Base-by-base conservation (phyloP, 2,888 invertebrate genomes). In the Melanchra persicariae region DNA sequence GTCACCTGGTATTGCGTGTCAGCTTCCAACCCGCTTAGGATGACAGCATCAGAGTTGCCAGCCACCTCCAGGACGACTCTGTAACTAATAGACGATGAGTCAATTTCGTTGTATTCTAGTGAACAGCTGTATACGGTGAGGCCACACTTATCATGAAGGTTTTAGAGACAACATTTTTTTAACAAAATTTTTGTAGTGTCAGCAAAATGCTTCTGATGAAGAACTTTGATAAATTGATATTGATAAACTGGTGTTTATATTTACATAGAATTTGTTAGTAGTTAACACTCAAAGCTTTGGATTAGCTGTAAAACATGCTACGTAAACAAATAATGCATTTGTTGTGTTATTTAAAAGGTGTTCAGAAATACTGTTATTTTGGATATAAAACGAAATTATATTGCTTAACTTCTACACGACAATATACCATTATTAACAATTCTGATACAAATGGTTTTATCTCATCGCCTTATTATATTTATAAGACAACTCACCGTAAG, bases 1-100 rank as follows among this genome's bases (percentile, higher is more conserved):
- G 98, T 97, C 77, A 98, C 97, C 87, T 98, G 98, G 92, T 98
- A 98, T 94, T 98, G 98, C 34, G 98, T 98, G 93, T 98, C 98
- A 30, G 98, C 98, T 90, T 97, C 97, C 81, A 98, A 96, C 59
- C 98, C 98, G 91, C 97, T 98, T 90, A 98, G 95, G 82, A 98
- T 98, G 86, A 98, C 98, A 80, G 98, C 98, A 92, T 98, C 98
- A 79, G 98, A 98, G 96, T 98, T 98, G 85, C 98, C 98, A 87
- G 98, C 98, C 93, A 98, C 98, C 93, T 98, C 97, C 96, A 98
- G 97, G 96, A 98, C 98, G 97, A 98, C 98, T 97, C 98, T 98
- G 98, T 98, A 98, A 98, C 98, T 98, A 98, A 97, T 96, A 95
- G 91, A 87, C 91, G 88, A 95, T 96, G 96, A 96, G 96, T 97